Evolutionary conservation across 2,888 invertebrate genomes (phyloP), one percentile per base, ranked within the genome.

Genomic region (Aethes cnicana): DNA sequence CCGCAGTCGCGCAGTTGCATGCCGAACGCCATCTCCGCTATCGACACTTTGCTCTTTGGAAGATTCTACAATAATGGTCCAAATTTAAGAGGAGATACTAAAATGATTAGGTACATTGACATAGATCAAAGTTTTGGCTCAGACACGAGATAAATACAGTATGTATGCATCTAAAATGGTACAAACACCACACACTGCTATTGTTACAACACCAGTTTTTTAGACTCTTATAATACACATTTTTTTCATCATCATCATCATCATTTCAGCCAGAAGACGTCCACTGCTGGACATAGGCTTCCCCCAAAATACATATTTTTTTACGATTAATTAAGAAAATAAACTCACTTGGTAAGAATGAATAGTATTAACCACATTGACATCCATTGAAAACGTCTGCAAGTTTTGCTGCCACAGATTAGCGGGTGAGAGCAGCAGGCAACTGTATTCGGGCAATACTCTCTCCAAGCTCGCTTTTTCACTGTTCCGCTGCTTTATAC

Each of bases 1-100:
- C 98, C 98, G 0, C 97, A 95, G 72, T 97, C 96, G 61, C 95
- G 94, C 68, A 98, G 92, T 59, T 94, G 95, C 91, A 98, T 93
- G 3, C 98, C 98, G 77, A 98, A 97, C 7, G 97, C 90, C 90
- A 98, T 94, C 86, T 98, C 98, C 1, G 96, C 93, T 37, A 95
- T 90, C 14, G 96, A 96, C 6, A 94, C 93, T 85, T 96, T 95
- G 39, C 95, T 93, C 81, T 96, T 96, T 80, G 95, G 95, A 54
- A 95, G 87, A 80, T 93, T 94, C 95, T 95, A 18, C 14, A 23
- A 39, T 26, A 42, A 26, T n/a, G n/a, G n/a, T n/a, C n/a, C n/a
- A n/a, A n/a, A n/a, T n/a, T n/a, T n/a, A n/a, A n/a, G n/a, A n/a
- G n/a, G n/a, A n/a, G n/a, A n/a, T n/a, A n/a, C n/a, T n/a, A n/a